A percentile compares a stretch with the other conserved stretches of the same genome.
Conservation (phyloP, 2,888 invertebrate genomes). For the Dicranocentrus wangi region DNA sequence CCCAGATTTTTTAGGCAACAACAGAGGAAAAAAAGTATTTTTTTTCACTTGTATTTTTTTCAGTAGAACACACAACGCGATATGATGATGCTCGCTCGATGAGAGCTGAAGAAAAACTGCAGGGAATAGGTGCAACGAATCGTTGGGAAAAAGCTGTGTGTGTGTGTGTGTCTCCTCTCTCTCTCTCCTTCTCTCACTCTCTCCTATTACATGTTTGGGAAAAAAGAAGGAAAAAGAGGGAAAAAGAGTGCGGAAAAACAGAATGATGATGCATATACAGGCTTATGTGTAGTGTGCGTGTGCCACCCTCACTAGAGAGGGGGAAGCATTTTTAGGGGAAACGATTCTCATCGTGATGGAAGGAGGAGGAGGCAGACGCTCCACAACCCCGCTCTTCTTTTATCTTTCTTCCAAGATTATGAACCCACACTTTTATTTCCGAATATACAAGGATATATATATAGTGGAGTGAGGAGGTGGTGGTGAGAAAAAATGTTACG, state of each 20-base stretch:
- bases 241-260: not conserved
- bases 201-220: too few relatives aligned
- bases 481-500: too few relatives aligned
- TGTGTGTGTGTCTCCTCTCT: too few relatives aligned
- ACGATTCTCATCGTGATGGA: not conserved
- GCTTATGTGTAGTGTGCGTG: too few relatives aligned
- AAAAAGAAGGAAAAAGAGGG: constrained; percentile 36
- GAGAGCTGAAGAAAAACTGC: constrained; percentile 52
- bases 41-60: constrained; percentile 16
- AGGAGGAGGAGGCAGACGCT: constrained; percentile 15
- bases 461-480: too few relatives aligned
- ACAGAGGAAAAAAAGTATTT: constrained; percentile 24
- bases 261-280: not conserved
- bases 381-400: too few relatives aligned
- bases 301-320: not conserved
- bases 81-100: constrained; percentile 48
- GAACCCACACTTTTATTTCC: too few relatives aligned
- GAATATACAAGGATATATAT: too few relatives aligned
- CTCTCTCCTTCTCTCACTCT: too few relatives aligned
- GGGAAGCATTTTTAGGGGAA: not conserved
- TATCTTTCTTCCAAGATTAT: too few relatives aligned
- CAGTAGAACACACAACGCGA: not conserved
- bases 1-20: too few relatives aligned
- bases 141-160: not conserved
- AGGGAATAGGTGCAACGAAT: constrained; percentile 24